Evolutionary conservation across 2,113 vertebrate species (phyloP).

Genomic region (Ciconia stormi): DNA sequence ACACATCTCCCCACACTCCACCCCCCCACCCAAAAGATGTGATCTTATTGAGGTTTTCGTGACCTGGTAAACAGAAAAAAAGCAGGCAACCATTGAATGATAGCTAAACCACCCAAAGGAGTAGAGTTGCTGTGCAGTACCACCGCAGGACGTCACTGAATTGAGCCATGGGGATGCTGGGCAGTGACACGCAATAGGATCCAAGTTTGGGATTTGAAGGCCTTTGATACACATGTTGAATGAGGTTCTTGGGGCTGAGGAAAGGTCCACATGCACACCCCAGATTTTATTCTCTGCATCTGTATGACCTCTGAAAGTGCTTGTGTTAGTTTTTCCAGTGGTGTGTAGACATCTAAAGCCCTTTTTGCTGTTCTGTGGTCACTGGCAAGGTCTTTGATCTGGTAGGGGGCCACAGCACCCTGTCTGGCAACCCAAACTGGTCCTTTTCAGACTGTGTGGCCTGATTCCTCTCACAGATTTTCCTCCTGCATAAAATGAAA

Average conservation of each 20-base stretch:
- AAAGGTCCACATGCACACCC: neutral
- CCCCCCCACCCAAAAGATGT: neutral
- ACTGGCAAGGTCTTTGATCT: conserved; percentile 1
- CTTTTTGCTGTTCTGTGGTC: conserved; percentile 5
- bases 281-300: neutral
- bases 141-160: neutral
- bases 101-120: neutral
- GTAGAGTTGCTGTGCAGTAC: neutral
- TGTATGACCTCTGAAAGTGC: neutral
- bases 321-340: neutral
- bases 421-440: neutral
- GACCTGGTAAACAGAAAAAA: neutral
- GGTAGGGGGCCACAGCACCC: neutral
- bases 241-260: neutral
- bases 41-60: neutral
- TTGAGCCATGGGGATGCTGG: neutral
- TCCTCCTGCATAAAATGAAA: neutral
- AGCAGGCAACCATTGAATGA: neutral
- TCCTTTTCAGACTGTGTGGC: neutral
- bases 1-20: neutral
- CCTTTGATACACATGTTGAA: neutral
- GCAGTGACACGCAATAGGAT: neutral
- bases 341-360: neutral
- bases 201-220: neutral
- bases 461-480: neutral